Base-by-base conservation (phyloP, 2,797 vertebrate species). In the Setipinna tenuifilis region DNA sequence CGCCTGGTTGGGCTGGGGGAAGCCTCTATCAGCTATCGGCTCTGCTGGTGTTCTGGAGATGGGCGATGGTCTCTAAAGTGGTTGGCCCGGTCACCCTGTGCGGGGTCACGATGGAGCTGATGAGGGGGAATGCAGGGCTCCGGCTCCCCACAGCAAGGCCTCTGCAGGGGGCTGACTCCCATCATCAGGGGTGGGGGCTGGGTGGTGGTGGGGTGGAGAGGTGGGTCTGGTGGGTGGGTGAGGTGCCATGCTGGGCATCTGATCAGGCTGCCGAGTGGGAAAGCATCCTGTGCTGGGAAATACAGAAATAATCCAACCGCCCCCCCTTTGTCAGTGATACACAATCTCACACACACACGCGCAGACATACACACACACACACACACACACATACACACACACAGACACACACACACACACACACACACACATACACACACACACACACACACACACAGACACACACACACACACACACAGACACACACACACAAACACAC, bases 281-380 rank as follows among this genome's bases (percentile, higher is more conserved):
- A 75, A 82, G 83, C 31, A 75, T 54, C 41, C 65, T 84, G 84
- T 85, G 86, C 82, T 82, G 54, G 83, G 23, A 88, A 88, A 81
- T 35, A 65, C 75, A 78, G 71, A 78, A 78, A 68, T 35, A 84
- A 84, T 57, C 35, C 62, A 80, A 23, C 31, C 46, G 21, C 41
- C 31, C 41, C 31, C 48, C 14, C 19, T 71, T 84, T 21, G 44
- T 71, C 62, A 68, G 25, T 28, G 62, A 68, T 44, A 21, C 71
- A 78, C 58, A 59, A 46, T 84, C 62, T 21, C 31, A 57, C 25
- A 90, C 91, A 16, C 82, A 88, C 90, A 90, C 88, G 88, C 89
- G 89, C 86, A 84, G 89, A 86, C 85, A 88, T 87, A 89, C 86
- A 86, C 54, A 84, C 21, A 81, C 31, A 46, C 41, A 81, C 21